These are phyloP conservation scores for Cervus canadensis DNA, from an alignment of 2,113 vertebrate species.

Conservation along the genomic window DNA sequence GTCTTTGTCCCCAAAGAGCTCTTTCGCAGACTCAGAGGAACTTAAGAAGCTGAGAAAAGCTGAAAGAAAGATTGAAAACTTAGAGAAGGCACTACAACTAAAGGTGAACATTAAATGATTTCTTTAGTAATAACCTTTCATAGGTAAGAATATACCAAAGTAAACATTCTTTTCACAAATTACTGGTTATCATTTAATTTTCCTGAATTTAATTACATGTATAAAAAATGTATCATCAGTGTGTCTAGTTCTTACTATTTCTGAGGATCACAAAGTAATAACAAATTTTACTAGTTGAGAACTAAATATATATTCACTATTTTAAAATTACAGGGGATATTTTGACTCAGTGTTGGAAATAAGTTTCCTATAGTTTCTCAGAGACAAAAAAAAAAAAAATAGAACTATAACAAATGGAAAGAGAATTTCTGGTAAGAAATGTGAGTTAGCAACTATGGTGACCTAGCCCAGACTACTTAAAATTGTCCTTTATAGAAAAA, in stretches of 20 bases:
- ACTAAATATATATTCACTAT: slow-evolving; percentile 9
- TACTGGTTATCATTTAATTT: slow-evolving; percentile 41
- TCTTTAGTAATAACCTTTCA: slow-evolving; percentile 61
- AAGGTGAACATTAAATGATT: slow-evolving; percentile 85
- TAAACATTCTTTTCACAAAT: slow-evolving; percentile 70
- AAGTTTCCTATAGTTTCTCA: neutral
- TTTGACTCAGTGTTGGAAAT: neutral
- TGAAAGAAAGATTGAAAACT: slow-evolving; percentile 86
- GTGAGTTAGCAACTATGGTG: neutral
- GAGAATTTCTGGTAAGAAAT: neutral
- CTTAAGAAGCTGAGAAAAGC: slow-evolving; percentile 80
- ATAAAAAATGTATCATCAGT: neutral
- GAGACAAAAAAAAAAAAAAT: neutral
- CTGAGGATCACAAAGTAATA: neutral
- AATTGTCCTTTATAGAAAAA: slow-evolving; percentile 34
- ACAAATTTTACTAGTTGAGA: slow-evolving; percentile 41
- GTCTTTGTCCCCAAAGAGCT: slow-evolving; percentile 92
- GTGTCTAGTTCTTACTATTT: slow-evolving; percentile 40
- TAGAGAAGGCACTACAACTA: slow-evolving; percentile 85
- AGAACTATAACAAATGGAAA: neutral
- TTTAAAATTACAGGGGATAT: slow-evolving; percentile 21
- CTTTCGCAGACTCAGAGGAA: slow-evolving; percentile 79
- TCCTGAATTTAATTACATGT: slow-evolving; percentile 42
- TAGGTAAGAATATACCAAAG: slow-evolving; percentile 67
- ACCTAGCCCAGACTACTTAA: neutral